Conservation (phyloP, 1,140 invertebrate species). For the Globodera rostochiensis region DNA sequence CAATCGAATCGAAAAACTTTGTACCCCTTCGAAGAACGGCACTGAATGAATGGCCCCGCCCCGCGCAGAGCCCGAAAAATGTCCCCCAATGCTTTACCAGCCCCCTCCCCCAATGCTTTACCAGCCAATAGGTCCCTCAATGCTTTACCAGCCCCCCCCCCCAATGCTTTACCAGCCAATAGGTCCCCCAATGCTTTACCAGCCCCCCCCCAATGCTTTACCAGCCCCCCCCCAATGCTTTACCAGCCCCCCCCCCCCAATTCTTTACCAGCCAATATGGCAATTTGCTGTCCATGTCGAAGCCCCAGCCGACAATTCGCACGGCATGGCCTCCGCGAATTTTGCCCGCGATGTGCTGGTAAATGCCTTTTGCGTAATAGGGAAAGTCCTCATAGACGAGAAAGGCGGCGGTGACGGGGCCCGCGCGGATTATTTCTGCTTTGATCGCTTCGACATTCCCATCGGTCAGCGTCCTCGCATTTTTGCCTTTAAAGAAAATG, state of each 20-base stretch:
- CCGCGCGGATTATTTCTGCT: constrained; percentile 81
- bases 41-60: too few species aligned
- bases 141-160: too few species aligned
- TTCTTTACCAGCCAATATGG: constrained; percentile 60
- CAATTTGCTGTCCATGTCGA: constrained; percentile 74
- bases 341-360: constrained; percentile 77
- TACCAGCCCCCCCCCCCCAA: too few species aligned
- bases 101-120: background rate
- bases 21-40: too few species aligned
- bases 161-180: too few species aligned
- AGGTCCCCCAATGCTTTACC: too few species aligned
- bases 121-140: too few species aligned
- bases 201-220: too few species aligned
- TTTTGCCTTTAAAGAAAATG: background rate
- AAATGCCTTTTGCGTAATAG: constrained; percentile 73
- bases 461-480: constrained; percentile 69
- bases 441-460: constrained; percentile 76
- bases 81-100: background rate
- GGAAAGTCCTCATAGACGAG: constrained; percentile 84
- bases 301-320: constrained; percentile 83
- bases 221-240: too few species aligned
- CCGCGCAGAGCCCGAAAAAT: too few species aligned
- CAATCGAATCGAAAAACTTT: too few species aligned
- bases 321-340: constrained; percentile 85
- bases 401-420: constrained; percentile 86